Evolutionary conservation across 2,797 vertebrate genomes (phyloP), one percentile per base, ranked within the genome.

Genomic region (Sarcophilus harrisii): DNA sequence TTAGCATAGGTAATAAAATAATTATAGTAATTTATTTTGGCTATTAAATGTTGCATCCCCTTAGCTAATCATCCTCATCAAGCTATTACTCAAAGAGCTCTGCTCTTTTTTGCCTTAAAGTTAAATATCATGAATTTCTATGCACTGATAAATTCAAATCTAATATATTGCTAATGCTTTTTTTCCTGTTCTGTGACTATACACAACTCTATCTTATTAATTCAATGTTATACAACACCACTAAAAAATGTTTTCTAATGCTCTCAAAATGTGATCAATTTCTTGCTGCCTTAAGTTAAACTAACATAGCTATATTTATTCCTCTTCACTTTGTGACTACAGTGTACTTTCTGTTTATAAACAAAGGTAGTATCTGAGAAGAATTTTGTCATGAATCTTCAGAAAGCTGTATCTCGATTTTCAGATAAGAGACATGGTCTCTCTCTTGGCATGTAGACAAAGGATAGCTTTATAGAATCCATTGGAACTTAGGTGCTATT

Each of bases 1-100:
- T 98, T 98, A 98, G 97, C 98, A 98, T 98, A 98, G 98, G 98
- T 98, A 98, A 98, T 98, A 98, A 98, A 98, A 98, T 98, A 98
- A 99, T 98, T 98, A 98, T 94, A 98, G 98, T 98, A 98, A 98
- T 98, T 98, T 98, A 98, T 98, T 98, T 98, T 98, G 97, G 97
- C 98, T 99, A 96, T 98, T 98, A 98, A 98, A 96, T 96, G 97
- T 98, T 98, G 98, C 98, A 98, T 98, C 97, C 98, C 98, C 96
- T 98, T 98, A 98, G 98, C 98, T 98, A 98, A 98, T 98, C 98
- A 98, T 98, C 98, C 98, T 98, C 97, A 98, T 98, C 96, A 98
- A 98, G 97, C 96, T 98, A 98, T 98, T 98, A 97, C 96, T 98
- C 98, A 98, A 97, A 98, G 93, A 96, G 94, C 96, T 97, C 97